phyloP scores from a whole-genome alignment of 2,888 invertebrate species.

The Hydrotaea cyrtoneurina region DNA sequence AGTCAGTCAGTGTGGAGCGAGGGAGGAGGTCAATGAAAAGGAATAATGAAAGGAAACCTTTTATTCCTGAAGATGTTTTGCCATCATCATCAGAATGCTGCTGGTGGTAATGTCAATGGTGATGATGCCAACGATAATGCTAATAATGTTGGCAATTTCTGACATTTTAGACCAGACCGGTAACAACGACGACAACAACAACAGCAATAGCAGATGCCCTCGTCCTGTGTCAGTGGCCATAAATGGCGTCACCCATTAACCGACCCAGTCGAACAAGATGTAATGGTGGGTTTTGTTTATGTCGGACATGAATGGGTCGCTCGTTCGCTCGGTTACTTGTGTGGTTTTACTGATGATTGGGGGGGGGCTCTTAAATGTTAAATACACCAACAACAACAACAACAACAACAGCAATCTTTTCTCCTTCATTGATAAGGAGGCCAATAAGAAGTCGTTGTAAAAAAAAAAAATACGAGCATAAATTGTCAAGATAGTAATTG shows the following conservation, averaged over 20 bases:
- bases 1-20: no score
- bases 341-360: constrained; percentile 64
- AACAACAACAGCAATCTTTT: neutral
- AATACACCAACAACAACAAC: constrained; percentile 8
- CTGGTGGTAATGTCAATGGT: constrained; percentile 61
- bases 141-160: constrained; percentile 66
- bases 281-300: constrained; percentile 42
- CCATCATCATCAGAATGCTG: constrained; percentile 41
- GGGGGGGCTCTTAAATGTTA: constrained; percentile 61
- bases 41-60: constrained; percentile 69
- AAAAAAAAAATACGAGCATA: constrained; percentile 49
- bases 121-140: constrained; percentile 52
- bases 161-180: constrained; percentile 56
- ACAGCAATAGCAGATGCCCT: constrained; percentile 12
- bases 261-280: constrained; percentile 49
- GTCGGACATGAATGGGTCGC: neutral
- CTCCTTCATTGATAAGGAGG: constrained; percentile 4
- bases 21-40: neutral
- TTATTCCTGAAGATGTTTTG: constrained; percentile 45
- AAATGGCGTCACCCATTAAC: constrained; percentile 47
- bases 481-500: constrained; percentile 72
- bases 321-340: constrained; percentile 52
- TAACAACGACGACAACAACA: constrained; percentile 27
- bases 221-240: neutral
- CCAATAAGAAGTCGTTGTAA: neutral